Base-by-base conservation (phyloP, 35 echinoderm and acorn worm genomes). In the Strongylocentrotus purpuratus region DNA sequence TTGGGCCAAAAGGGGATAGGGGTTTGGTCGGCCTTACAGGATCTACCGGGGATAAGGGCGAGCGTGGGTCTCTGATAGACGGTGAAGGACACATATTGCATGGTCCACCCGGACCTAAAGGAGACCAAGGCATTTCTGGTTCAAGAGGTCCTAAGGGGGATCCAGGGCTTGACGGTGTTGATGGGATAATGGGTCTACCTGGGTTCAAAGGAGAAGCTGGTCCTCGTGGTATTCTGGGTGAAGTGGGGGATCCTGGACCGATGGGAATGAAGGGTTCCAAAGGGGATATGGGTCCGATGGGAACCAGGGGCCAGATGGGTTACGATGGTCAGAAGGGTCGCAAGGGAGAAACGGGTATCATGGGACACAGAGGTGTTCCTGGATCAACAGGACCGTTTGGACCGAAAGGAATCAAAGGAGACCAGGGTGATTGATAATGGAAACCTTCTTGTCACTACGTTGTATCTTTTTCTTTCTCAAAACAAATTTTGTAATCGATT, bases 241-340 rank as follows among this genome's bases (percentile, higher is more conserved):
- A 52, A 28, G 71, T 45, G 22, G 92, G 95, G 61, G 90, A 91
- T 32, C 32, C 61, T 15, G 95, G 95, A 85, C 71, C 61, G 46
- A 65, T 32, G 46, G 95, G 95, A 31, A 88, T 32, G 11, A 85
- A 52, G 41, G 94, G 93, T 22, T 25, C 45, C 25, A 94, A 94
- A 94, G 96, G 96, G 61, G 31, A 91, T 20, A 94, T 86, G 94
- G 96, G 96, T 65, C 78, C 59, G 28, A 92, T 86, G 52, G 96
- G 96, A 90, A 17, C 31, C 15, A 78, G 71, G 47, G 95, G 95
- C 18, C 70, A 86, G 25, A 78, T 87, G 22, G 96, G 94, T 32
- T 87, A 52, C 31, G 52, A 35, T 31, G 95, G 95, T 33, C 87
- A 48, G 33, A 90, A 31, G 25, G 95, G 95, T 92, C 46, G n/a